These are phyloP conservation scores for Diplodus puntazzo DNA, from an alignment of 2,797 vertebrate species.

Conservation along the genomic window DNA sequence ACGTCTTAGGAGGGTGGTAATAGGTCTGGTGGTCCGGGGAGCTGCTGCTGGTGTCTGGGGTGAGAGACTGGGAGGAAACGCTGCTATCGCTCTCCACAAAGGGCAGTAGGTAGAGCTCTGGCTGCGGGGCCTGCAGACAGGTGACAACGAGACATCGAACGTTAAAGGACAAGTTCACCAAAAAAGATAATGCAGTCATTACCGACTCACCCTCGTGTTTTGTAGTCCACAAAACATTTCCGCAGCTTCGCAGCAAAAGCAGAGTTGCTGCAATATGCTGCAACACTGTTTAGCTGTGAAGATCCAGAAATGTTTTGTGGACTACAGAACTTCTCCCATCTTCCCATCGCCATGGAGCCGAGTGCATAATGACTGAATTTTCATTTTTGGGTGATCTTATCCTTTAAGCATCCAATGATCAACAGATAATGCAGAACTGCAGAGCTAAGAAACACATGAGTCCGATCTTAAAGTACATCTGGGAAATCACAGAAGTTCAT, in stretches of 20 bases:
- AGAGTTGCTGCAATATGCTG: too few relatives aligned
- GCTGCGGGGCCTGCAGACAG: constrained; percentile 87
- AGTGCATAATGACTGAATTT: neutral
- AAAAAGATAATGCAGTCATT: too few relatives aligned
- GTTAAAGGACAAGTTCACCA: too few relatives aligned
- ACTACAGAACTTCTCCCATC: too few relatives aligned
- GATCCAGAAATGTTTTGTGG: too few relatives aligned
- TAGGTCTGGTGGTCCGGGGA: constrained; percentile 75
- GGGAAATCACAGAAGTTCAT: neutral
- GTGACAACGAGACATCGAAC: neutral
- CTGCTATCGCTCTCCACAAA: constrained; percentile 81
- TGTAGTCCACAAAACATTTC: too few relatives aligned
- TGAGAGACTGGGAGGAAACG: constrained; percentile 81
- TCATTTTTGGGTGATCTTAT: too few relatives aligned
- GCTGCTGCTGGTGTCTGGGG: constrained; percentile 79
- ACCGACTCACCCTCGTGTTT: too few relatives aligned
- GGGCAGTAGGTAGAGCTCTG: constrained; percentile 93
- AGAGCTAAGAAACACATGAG: neutral
- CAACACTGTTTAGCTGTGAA: too few relatives aligned
- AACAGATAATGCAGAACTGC: neutral
- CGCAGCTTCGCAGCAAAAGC: too few relatives aligned
- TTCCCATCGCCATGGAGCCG: too few relatives aligned
- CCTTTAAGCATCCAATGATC: neutral
- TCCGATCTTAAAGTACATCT: too few relatives aligned
- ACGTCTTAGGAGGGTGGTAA: constrained; percentile 68